phyloP scores from a whole-genome alignment of 2,113 vertebrate genomes.

The Charadrius vociferus region DNA sequence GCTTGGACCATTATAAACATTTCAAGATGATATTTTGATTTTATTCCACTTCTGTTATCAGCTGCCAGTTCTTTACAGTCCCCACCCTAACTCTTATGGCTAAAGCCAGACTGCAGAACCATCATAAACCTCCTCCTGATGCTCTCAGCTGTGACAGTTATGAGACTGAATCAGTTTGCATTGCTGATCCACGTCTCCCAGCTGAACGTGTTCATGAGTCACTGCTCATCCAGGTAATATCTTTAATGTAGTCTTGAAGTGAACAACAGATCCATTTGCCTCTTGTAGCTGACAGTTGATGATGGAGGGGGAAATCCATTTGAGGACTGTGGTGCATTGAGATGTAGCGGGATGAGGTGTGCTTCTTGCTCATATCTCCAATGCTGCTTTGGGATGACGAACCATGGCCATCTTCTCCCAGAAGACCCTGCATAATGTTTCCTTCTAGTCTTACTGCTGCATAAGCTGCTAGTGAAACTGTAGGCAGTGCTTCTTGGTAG shows the following conservation, averaged over 20 bases:
- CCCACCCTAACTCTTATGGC: slow-evolving; percentile 5
- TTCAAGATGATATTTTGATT: slow-evolving; percentile 51
- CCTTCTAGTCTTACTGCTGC: neutral
- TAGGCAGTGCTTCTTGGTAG: neutral
- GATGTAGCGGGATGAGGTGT: neutral
- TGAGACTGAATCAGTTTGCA: neutral
- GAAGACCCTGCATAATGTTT: neutral
- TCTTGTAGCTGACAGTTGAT: neutral
- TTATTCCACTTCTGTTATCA: slow-evolving; percentile 42
- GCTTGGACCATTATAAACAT: slow-evolving; percentile 11
- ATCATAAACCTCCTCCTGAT: neutral
- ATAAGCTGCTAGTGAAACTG: neutral
- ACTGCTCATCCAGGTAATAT: neutral
- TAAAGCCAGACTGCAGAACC: neutral
- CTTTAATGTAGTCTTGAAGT: neutral
- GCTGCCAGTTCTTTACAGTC: slow-evolving; percentile 45
- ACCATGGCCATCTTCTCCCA: neutral
- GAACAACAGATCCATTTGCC: neutral
- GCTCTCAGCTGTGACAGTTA: neutral
- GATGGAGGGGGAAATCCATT: neutral
- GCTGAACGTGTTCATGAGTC: neutral
- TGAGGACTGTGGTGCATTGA: neutral
- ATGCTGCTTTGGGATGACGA: neutral
- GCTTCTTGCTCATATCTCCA: neutral
- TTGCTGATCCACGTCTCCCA: neutral